Evolutionary conservation across 2,888 invertebrate species (phyloP).

Genomic region (Prosapia bicincta): DNA sequence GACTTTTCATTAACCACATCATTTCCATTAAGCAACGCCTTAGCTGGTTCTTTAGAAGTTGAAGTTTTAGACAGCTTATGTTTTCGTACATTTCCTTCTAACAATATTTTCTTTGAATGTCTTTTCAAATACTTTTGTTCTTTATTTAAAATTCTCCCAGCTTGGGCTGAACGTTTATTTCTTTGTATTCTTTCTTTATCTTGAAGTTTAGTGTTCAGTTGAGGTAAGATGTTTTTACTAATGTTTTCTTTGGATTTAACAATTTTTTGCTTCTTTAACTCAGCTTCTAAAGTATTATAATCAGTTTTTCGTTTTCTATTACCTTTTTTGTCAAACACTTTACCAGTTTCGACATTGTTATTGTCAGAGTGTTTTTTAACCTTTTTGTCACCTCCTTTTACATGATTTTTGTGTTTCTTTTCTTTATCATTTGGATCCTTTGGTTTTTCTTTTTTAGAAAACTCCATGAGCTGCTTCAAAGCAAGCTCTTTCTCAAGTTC

Average conservation of each 20-base stretch:
- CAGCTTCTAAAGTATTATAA: conserved; percentile 33
- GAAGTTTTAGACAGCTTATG: not conserved
- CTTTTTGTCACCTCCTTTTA: not conserved
- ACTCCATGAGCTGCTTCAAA: conserved; percentile 53
- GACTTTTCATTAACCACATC: not conserved
- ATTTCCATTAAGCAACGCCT: not conserved
- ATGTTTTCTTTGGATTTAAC: conserved; percentile 33
- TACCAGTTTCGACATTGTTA: conserved; percentile 33
- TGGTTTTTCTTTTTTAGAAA: conserved; percentile 39
- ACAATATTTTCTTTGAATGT: not conserved
- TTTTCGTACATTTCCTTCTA: not conserved
- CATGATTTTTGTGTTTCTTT: conserved; percentile 10
- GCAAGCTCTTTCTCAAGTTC: conserved; percentile 53
- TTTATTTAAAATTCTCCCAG: not conserved
- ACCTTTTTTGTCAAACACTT: not conserved
- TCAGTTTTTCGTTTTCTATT: not conserved
- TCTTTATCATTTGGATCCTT: conserved; percentile 34
- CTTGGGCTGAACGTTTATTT: not conserved
- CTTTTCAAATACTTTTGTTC: not conserved
- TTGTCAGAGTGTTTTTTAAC: conserved; percentile 33
- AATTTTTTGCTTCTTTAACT: conserved; percentile 35
- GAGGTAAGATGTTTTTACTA: not conserved
- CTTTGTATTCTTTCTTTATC: too few species aligned
- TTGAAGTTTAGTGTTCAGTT: not conserved
- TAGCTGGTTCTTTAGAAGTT: too few species aligned